phyloP scores from a whole-genome alignment of 2,113 vertebrate species.

The Prietella phreatophila region DNA sequence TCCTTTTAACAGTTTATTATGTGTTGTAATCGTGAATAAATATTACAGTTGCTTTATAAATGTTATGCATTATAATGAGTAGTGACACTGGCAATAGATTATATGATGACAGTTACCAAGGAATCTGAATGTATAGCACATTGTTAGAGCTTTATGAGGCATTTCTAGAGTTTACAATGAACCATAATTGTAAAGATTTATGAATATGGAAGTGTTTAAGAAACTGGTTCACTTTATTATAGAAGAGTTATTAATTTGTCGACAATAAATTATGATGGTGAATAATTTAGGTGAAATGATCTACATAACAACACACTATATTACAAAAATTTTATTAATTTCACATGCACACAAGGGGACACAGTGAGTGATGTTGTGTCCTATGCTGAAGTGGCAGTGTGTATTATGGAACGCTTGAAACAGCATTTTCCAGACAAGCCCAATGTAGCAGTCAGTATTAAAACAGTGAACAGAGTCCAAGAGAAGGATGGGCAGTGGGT shows the following conservation, averaged over 20 bases:
- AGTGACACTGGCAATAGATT: neutral
- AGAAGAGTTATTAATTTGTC: neutral
- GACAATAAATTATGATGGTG: neutral
- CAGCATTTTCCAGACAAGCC: slow-evolving; percentile 23
- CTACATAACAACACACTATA: neutral
- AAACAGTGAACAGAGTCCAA: neutral
- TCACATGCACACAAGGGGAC: neutral
- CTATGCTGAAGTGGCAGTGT: slow-evolving; percentile 45
- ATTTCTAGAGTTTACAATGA: neutral
- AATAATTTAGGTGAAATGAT: neutral
- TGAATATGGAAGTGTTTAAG: neutral
- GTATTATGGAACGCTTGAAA: slow-evolving; percentile 30
- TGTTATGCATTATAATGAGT: neutral
- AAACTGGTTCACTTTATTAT: neutral
- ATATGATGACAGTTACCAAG: neutral
- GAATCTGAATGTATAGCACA: neutral
- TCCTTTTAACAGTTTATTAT: neutral
- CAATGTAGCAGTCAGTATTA: slow-evolving; percentile 13
- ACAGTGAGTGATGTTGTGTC: slow-evolving; percentile 35
- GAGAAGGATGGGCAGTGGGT: too few relatives aligned
- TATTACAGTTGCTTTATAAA: neutral
- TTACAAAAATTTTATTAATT: neutral
- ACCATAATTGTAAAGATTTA: neutral
- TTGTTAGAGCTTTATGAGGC: neutral
- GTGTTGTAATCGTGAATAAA: neutral